Conservation (phyloP, 1,140 invertebrate species). For the Microvelia longipes region DNA sequence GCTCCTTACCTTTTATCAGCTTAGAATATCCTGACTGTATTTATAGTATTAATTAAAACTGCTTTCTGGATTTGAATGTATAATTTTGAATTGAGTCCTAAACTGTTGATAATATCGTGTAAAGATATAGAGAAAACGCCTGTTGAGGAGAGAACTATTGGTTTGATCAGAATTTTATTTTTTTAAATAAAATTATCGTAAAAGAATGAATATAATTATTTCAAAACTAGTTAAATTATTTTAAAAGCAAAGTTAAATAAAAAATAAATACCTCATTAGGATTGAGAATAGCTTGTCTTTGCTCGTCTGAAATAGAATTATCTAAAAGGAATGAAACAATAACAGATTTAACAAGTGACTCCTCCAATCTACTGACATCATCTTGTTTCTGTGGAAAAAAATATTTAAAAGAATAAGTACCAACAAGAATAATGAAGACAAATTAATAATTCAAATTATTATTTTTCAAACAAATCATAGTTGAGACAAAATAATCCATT, state of each 20-base stretch:
- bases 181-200: not conserved
- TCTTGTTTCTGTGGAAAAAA: not conserved
- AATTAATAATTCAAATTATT: no score
- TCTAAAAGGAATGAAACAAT: not conserved
- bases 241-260: not conserved
- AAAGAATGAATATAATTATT: not conserved
- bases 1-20: no score
- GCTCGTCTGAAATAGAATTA: not conserved
- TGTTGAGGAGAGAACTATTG: not conserved
- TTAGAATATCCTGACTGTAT: no score
- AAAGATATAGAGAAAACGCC: not conserved
- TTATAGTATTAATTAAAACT: no score
- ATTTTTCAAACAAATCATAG: not conserved
- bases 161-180: not conserved
- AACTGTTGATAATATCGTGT: not conserved
- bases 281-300: not conserved
- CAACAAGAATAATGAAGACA: no score
- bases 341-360: not conserved
- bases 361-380: not conserved
- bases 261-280: not conserved
- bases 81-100: no score
- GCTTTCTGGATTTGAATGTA: no score
- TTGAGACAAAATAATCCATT: not conserved
- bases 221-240: not conserved
- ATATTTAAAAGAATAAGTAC: no score